Evolutionary conservation across 1,140 invertebrate genomes (phyloP), one percentile per base, ranked within the genome.

Genomic region (Prorops nasuta): DNA sequence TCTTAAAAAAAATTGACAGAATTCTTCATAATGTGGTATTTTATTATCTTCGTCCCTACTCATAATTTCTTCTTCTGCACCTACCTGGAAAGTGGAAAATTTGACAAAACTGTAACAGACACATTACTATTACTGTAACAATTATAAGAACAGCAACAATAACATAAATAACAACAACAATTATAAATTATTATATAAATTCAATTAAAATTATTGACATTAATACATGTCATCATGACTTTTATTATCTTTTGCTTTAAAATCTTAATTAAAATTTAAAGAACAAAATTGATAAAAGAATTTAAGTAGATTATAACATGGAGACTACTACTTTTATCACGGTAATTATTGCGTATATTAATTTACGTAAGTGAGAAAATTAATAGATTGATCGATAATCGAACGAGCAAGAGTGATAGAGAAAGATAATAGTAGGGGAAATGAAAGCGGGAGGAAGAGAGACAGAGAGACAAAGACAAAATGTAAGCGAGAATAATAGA

Each of bases 1-100:
- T 15, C 60, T 61, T 2, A 65, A 37, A 6, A 71, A 21, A 12
- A 66, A 68, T 37, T 71, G 66, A 8, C 58, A 58, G n/a, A 71
- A 63, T 16, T 71, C 69, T 21, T 64, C 56, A 31, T 75, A 75
- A 7, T 60, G 52, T 0, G 64, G 49, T 18, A 67, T 51, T 42
- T 53, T 61, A 19, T 31, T 31, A 4, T 71, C 59, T 3, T 72
- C 70, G 4, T 66, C 65, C 28, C 57, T 63, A 19, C 39, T 65
- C 10, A 44, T 48, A 3, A 70, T 63, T 44, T 71, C 71, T 50
- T 73, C 67, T 43, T 71, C 69, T 4, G 66, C 67, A 34, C 61
- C 63, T 15, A 71, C 63, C 71, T 74, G 34, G 4, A 39, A 51
- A 31, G 17, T 17, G 41, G n/a, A n/a, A n/a, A n/a, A n/a, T n/a